Conservation (phyloP, 1,140 invertebrate species). For the Drosophila obscura region DNA sequence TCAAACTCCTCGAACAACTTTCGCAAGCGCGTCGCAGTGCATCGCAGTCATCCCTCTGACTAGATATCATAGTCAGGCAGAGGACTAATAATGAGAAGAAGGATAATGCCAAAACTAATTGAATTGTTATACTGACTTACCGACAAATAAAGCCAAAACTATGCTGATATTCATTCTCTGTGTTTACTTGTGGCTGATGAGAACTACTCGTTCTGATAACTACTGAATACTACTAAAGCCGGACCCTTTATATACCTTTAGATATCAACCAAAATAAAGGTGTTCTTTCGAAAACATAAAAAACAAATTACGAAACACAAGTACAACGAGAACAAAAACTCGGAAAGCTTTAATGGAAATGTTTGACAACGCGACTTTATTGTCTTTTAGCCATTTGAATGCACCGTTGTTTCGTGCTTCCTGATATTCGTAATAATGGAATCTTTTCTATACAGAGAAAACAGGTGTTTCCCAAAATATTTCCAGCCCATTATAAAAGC, state of each 20-base stretch:
- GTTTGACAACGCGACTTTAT: too few species aligned
- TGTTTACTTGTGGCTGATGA: neutral
- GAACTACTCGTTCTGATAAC: constrained; percentile 2
- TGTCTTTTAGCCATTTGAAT: too few species aligned
- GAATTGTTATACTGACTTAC: too few species aligned
- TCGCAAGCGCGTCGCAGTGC: constrained; percentile 19
- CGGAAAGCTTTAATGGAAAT: too few species aligned
- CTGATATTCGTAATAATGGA: neutral
- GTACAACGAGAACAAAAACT: too few species aligned
- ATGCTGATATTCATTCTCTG: neutral
- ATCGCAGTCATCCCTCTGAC: constrained; percentile 29
- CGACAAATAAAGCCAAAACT: neutral
- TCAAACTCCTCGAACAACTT: neutral
- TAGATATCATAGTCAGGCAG: constrained; percentile 31
- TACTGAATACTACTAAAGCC: neutral
- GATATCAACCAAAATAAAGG: neutral
- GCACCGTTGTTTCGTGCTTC: too few species aligned
- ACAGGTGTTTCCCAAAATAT: constrained; percentile 1
- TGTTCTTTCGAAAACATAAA: neutral
- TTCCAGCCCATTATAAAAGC: constrained; percentile 38
- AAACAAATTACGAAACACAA: neutral
- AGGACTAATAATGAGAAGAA: constrained; percentile 6
- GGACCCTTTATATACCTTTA: constrained; percentile 13
- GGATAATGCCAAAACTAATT: neutral
- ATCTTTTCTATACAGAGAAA: neutral